Evolutionary conservation across 2,888 invertebrate genomes (phyloP), one percentile per base, ranked within the genome.

Genomic region (Pristionchus fissidentatus): DNA sequence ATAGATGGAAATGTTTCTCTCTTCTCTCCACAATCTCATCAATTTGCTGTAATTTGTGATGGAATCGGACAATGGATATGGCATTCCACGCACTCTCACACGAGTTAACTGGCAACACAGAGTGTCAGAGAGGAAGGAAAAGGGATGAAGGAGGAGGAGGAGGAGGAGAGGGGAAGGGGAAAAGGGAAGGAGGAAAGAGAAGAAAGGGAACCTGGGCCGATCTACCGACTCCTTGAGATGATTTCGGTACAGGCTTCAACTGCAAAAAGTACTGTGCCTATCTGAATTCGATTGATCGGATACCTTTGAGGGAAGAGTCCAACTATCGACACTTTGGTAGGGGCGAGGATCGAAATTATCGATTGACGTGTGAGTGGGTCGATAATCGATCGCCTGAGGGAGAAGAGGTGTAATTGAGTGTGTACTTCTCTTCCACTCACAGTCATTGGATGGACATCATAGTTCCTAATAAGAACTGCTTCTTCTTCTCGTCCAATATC

Each of bases 281-380:
- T 32, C 26, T 32, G 22, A 1, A n/a, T 13, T 13, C 41, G n/a
- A 78, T 35, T 2, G 35, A 57, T 5, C 22, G 57, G 26, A 35
- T 0, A 79, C 79, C 57, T 79, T 79, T 19, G 79, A 79, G 55
- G 79, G 79, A 79, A 79, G 79, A 57, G 79, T 79, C 8, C 79
- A 35, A 49, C 29, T 32, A 57, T 79, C 77, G 52, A 73, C 22
- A 8, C 41, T 73, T 32, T 43, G 38, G 32, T 32, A 15, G 10
- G 62, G 62, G 29, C 29, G 62, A 62, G 29, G 62, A 35, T 62
- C 62, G 62, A 62, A 62, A 35, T 73, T 41, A 73, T 73, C 41
- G 43, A 73, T 73, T 8, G 41, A 41, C 70, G 38, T 73, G 22
- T 73, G 26, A 38, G 26, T 38, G 41, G 35, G 26, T 35, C 62